Evolutionary conservation across 2,113 vertebrate species (phyloP), one percentile per base, ranked within the genome.

Genomic region (Rhynchomys soricoides): DNA sequence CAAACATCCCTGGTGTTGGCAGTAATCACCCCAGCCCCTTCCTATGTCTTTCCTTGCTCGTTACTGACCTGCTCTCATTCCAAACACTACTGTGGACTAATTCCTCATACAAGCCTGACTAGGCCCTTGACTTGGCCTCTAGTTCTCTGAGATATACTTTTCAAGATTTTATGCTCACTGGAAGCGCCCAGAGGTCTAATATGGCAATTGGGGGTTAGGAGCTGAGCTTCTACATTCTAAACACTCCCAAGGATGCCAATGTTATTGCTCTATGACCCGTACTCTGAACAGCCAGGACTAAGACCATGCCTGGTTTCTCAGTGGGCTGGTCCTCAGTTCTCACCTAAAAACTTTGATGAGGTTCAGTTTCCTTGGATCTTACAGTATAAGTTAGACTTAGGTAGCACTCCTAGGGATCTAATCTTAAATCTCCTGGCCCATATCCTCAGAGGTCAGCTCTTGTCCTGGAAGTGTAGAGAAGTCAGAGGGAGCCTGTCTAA

Each of bases 321-420:
- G 15, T 21, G 26, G 2, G 48, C 45, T 40, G 34, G 40, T 66
- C 29, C 83, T 91, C 74, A 74, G 52, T 45, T 93, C 55, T 87
- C 43, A 43, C 57, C 43, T 71, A 43, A 48, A 29, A 90, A 81
- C 57, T 79, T 78, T 73, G 22, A 50, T 6, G 21, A 71, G 62
- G n/a, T 19, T 81, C 87, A 37, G 94, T 52, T 40, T 59, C 82
- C 17, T 93, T 89, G 21, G 34, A 24, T 92, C 79, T 95, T 68
- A 83, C 45, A 93, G 40, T 55, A 59, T 59, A 73, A 13, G 21
- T 5, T 82, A 15, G 5, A n/a, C 48, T 74, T 78, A 68, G 7
- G 40, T 34, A 70, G 10, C 6, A 85, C 22, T 52, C 34, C 26
- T 79, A 70, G 40, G 52, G 93, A 59, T 68, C 45, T 34, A 75